Conservation (phyloP, 2,888 invertebrate species). For the Xestia sexstrigata region DNA sequence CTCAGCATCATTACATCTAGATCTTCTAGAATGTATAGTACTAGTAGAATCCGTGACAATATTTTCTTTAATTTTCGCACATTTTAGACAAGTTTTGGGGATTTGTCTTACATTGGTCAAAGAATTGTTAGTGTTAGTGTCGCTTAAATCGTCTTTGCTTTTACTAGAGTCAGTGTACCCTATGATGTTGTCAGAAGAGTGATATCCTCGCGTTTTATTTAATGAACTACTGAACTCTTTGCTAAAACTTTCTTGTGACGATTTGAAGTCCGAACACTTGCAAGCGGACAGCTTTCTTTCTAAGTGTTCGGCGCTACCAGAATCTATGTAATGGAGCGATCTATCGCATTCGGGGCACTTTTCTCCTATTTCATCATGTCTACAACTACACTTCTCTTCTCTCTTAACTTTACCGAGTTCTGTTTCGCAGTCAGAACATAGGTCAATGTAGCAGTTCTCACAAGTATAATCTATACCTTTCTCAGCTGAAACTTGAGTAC, state of each 20-base stretch:
- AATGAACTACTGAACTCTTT: constrained; percentile 81
- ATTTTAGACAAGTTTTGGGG: constrained; percentile 87
- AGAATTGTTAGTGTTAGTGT: constrained; percentile 82
- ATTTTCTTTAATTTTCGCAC: constrained; percentile 89
- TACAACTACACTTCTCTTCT: constrained; percentile 80
- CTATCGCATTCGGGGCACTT: constrained; percentile 87
- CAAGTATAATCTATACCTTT: constrained; percentile 87
- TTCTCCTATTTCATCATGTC: constrained; percentile 75
- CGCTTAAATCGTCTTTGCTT: constrained; percentile 82
- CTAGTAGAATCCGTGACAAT: constrained; percentile 82
- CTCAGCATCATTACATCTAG: constrained; percentile 82
- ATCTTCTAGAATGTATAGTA: constrained; percentile 79
- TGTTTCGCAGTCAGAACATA: constrained; percentile 86
- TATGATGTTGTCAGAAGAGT: constrained; percentile 87
- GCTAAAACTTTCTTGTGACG: constrained; percentile 87
- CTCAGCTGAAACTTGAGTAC: constrained; percentile 82
- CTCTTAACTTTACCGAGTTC: constrained; percentile 80
- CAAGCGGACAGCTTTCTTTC: constrained; percentile 82
- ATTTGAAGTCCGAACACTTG: constrained; percentile 87
- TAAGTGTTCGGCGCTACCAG: constrained; percentile 83
- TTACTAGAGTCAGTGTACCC: constrained; percentile 81
- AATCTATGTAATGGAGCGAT: constrained; percentile 85
- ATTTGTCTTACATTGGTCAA: constrained; percentile 80
- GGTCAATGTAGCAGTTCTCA: constrained; percentile 85
- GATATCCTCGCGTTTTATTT: constrained; percentile 86